A percentile compares a stretch with the other conserved stretches of the same genome.
These are phyloP conservation scores for Brachypodius melanocephalos DNA, from an alignment of 2,113 vertebrate genomes.

Conservation along the genomic window DNA sequence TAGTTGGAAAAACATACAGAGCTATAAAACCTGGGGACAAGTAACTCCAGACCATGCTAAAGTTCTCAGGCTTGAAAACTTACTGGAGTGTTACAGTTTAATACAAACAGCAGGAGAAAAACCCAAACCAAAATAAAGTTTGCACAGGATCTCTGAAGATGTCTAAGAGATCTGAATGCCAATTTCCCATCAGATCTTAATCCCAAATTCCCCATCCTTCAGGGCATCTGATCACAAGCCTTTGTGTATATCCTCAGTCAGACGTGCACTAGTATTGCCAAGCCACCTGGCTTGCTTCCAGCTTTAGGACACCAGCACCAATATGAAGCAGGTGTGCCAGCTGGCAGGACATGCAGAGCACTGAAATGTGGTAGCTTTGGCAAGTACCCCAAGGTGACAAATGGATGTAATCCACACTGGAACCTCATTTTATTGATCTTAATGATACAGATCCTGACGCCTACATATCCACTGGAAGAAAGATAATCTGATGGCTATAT, in stretches of 20 bases:
- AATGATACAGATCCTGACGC: background rate
- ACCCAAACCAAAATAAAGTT: background rate
- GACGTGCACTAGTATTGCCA: background rate
- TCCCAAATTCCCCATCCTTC: background rate
- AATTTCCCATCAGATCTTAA: background rate
- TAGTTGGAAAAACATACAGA: conserved; percentile 34
- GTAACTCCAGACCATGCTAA: background rate
- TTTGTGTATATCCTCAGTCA: background rate
- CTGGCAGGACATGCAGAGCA: background rate
- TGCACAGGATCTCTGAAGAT: background rate
- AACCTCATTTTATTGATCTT: background rate
- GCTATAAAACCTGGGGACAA: conserved; percentile 15
- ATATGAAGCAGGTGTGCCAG: conserved; percentile 12
- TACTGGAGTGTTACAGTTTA: background rate
- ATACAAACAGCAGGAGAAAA: background rate
- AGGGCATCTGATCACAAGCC: background rate
- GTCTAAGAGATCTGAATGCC: background rate
- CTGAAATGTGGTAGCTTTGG: background rate
- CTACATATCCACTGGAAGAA: background rate
- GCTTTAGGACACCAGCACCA: conserved; percentile 36
- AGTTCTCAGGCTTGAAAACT: background rate
- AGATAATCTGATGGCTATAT: background rate
- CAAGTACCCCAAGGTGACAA: background rate
- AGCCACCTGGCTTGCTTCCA: background rate
- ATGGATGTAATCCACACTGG: conserved; percentile 1